Base-by-base conservation (phyloP, 2,113 vertebrate genomes). In the Cololabis saira region DNA sequence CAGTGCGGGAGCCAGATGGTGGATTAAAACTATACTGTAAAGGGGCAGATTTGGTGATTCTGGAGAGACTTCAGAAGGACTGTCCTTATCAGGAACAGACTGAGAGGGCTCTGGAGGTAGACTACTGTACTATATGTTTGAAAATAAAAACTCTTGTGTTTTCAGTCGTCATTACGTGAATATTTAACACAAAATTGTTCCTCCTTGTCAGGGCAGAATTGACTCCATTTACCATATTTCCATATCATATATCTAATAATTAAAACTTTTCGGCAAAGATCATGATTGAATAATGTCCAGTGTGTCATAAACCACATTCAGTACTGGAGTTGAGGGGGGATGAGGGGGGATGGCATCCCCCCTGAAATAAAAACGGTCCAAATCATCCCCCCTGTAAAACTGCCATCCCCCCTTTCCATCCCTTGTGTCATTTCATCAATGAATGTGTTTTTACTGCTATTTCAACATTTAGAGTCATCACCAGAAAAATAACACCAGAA, bases 1-100 rank as follows among this genome's bases (percentile, higher is more conserved):
- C 88, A 99, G 98, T 98, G 64, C 90, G 92, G 30, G 94, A 95
- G 49, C 95, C 96, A 0, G 94, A 95, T 67, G 96, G 96, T 33
- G 82, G 48, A 13, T 91, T 99, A 80, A 94, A 91, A 58, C 93
- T 99, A 7, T 98, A 96, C 86, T 96, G 94, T 78, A 99, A 99
- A 75, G 97, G 97, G 1, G 97, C 98, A 0, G 98, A 99, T 90
- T 91, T 88, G 0, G 94, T 98, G 68, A 92, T 99, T 76, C 85
- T 97, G 51, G 88, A 95, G 69, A 90, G 95, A 27, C 85, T 98
- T 65, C 74, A 58, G 57, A 61, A 67, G 7, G 86, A 87, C 68
- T 90, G 65, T 13, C 42, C 45, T 24, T 12, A 59, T 2, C 92
- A 93, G 71, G 78, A 78, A 42, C 74, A 63, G 68, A 96, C 91